These are phyloP conservation scores for Clarias platycephalus DNA, from an alignment of 2,797 vertebrate genomes.

Conservation along the genomic window DNA sequence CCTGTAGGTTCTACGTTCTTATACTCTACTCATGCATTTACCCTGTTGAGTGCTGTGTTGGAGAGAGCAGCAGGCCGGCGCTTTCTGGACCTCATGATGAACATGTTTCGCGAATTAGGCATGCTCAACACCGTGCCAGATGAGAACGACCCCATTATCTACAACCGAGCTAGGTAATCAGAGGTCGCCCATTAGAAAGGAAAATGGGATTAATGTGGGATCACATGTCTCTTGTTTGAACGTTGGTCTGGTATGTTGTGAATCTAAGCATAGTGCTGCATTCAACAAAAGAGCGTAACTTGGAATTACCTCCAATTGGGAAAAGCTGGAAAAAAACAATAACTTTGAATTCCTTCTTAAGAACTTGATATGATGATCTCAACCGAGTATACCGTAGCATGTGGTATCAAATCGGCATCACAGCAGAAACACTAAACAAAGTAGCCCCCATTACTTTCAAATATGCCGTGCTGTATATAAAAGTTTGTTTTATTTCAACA, in stretches of 20 bases:
- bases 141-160: conserved; percentile 91
- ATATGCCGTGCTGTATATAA: neutral
- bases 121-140: conserved; percentile 91
- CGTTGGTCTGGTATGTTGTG: neutral
- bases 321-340: neutral
- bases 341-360: neutral
- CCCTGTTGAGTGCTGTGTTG: conserved; percentile 87
- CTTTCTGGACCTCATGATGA: conserved; percentile 90
- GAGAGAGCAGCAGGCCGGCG: conserved; percentile 84
- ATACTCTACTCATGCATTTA: conserved; percentile 95
- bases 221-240: neutral
- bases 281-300: neutral
- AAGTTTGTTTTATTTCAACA: neutral
- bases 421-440: neutral
- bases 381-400: neutral
- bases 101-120: conserved; percentile 89
- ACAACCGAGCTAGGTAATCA: conserved; percentile 92
- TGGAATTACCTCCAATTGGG: too few relatives aligned
- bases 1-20: conserved; percentile 87
- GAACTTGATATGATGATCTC: neutral
- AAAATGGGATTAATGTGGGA: neutral
- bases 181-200: neutral
- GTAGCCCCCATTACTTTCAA: neutral
- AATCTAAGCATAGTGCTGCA: neutral
- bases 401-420: neutral